Base-by-base conservation (phyloP, 1,140 invertebrate species). In the Drosophila albomicans region DNA sequence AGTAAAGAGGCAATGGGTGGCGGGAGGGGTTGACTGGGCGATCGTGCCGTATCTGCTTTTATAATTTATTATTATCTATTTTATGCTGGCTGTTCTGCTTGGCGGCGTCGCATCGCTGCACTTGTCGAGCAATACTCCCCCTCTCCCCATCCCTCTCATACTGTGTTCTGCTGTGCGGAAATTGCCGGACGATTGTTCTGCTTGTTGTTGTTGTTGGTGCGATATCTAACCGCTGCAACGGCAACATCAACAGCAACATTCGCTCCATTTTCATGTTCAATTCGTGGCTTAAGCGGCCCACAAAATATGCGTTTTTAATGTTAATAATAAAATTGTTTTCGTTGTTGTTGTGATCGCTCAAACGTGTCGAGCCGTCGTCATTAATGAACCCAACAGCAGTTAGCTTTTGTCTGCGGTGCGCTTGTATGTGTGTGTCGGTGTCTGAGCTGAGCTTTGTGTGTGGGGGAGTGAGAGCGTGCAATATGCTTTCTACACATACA, bases 221-320 rank as follows among this genome's bases (percentile, higher is more conserved):
- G 61, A 57, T 71, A 75, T 35, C 45, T 64, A 75, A 71, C 65
- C 64, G 64, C 70, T 54, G 69, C 69, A 72, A 64, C 68, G 51
- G 59, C 59, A 64, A 56, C 68, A 54, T 20, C 52, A 57, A 56
- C 68, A 54, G 11, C 52, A 57, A 56, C 25, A 35, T 57, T 59
- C 35, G 70, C 70, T 67, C 64, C 38, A 51, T 61, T 67, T 68
- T 54, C 11, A 48, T 75, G 67, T 71, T 64, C 38, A 69, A 52
- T 76, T 71, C 54, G 73, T 72, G 74, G 73, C 66, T 69, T 41
- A 69, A 51, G 66, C 66, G 54, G 57, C 68, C 56, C 71, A 78
- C 73, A 70, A 57, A 79, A 70, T 71, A 86, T 88, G 84, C 80
- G 80, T 87, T 84, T 78, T 85, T 81, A 81, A 86, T 85, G 75